Percentiles rank a stretch among this genome's conserved stretches.
Conservation (phyloP, 2,113 vertebrate genomes). For the Nyctereutes procyonoides region DNA sequence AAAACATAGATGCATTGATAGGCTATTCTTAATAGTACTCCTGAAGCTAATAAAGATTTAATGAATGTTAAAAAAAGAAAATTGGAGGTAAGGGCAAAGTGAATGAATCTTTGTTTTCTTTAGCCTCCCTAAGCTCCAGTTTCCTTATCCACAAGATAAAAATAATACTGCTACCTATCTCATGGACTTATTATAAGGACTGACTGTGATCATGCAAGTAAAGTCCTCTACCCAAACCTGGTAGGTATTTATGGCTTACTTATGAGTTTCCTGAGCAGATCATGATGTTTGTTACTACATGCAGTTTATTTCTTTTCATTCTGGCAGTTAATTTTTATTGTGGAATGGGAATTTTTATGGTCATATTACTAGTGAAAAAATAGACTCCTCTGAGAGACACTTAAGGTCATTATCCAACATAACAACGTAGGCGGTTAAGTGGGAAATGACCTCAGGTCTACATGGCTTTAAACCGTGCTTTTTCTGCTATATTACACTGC, state of each 20-base stretch:
- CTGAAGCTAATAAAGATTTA: neutral
- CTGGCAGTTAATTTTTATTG: neutral
- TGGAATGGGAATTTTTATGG: neutral
- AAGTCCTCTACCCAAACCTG: neutral
- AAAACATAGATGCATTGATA: neutral
- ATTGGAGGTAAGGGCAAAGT: neutral
- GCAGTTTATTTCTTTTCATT: neutral
- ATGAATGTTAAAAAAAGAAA: neutral
- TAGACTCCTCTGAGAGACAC: neutral
- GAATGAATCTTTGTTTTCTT: neutral
- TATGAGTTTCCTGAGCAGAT: neutral
- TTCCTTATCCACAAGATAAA: neutral
- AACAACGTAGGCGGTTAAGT: neutral
- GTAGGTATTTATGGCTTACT: neutral
- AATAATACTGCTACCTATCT: neutral
- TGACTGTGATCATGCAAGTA: neutral
- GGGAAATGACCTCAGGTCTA: neutral
- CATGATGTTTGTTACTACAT: neutral
- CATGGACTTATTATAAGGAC: neutral
- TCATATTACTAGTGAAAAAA: neutral
- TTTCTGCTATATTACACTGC: neutral
- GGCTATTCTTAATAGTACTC: neutral
- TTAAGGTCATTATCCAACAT: neutral
- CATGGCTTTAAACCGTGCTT: neutral
- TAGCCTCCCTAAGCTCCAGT: neutral